These are phyloP conservation scores for Drosophila sordidapex DNA, from an alignment of 2,888 invertebrate species.

Conservation along the genomic window DNA sequence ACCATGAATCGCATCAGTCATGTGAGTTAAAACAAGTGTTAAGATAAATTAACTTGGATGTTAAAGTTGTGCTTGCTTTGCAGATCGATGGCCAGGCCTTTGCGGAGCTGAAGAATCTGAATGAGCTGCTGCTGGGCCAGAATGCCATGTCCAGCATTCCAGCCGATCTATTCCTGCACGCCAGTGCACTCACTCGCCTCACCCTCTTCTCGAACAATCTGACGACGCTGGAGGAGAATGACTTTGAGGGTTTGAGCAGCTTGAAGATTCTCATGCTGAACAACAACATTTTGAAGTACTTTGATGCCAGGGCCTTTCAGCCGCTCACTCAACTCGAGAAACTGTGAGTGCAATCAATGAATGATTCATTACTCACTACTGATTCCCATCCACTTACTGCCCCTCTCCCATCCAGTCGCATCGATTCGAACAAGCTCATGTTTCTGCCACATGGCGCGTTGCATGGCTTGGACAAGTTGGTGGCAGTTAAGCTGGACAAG, in stretches of 20 bases:
- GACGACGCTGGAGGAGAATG: constrained; percentile 84
- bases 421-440: constrained; percentile 88
- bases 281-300: constrained; percentile 86
- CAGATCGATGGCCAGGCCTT: constrained; percentile 85
- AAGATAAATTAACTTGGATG: neutral
- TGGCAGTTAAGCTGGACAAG: constrained; percentile 87
- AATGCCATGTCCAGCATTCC: constrained; percentile 86
- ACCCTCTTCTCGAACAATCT: constrained; percentile 87
- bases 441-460: constrained; percentile 87
- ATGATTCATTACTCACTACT: neutral
- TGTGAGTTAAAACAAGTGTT: constrained; percentile 49
- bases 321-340: constrained; percentile 85
- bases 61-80: neutral
- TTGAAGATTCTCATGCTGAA: constrained; percentile 87
- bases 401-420: constrained; percentile 83
- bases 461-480: constrained; percentile 86
- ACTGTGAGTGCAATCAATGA: constrained; percentile 84
- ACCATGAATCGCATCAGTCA: constrained; percentile 83
- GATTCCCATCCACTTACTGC: neutral
- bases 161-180: constrained; percentile 85
- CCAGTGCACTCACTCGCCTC: constrained; percentile 85
- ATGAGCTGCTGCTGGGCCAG: constrained; percentile 86
- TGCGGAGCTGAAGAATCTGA: constrained; percentile 84
- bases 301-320: constrained; percentile 84
- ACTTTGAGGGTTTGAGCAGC: constrained; percentile 85